Percentiles rank a stretch among this genome's conserved stretches.
These are phyloP conservation scores for Lytechinus pictus DNA, from an alignment of 35 echinoderm and acorn worm species.

Conservation along the genomic window DNA sequence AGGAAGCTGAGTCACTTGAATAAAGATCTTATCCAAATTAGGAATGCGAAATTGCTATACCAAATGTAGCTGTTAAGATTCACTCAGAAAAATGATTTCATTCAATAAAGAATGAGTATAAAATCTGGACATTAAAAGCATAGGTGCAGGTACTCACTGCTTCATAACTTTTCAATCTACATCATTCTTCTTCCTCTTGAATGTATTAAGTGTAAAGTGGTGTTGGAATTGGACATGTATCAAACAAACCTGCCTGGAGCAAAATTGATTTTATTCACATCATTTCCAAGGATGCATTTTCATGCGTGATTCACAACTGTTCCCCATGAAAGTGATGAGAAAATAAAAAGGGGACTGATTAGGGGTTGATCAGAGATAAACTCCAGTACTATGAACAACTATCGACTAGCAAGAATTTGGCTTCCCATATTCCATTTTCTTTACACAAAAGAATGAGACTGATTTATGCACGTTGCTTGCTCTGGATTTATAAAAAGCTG, in stretches of 20 bases:
- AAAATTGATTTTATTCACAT: slow-evolving; percentile 21
- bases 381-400: background rate
- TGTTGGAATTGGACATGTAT: background rate
- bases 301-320: background rate
- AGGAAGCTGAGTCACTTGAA: background rate
- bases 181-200: background rate
- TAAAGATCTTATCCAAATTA: background rate
- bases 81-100: background rate
- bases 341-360: background rate
- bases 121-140: background rate
- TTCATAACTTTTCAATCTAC: slow-evolving; percentile 7
- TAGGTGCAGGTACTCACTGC: background rate
- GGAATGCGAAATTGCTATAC: background rate
- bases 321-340: background rate
- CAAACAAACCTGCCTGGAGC: slow-evolving; percentile 8
- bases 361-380: background rate
- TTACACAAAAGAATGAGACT: slow-evolving; percentile 5
- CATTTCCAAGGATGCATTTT: slow-evolving; percentile 3
- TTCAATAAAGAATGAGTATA: background rate
- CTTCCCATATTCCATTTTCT: background rate
- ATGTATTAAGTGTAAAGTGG: slow-evolving; percentile 11
- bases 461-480: background rate
- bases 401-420: background rate
- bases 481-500: slow-evolving; percentile 1
- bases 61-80: background rate